Conservation (phyloP, 2,797 vertebrate genomes). For the Discoglossus pictus region DNA sequence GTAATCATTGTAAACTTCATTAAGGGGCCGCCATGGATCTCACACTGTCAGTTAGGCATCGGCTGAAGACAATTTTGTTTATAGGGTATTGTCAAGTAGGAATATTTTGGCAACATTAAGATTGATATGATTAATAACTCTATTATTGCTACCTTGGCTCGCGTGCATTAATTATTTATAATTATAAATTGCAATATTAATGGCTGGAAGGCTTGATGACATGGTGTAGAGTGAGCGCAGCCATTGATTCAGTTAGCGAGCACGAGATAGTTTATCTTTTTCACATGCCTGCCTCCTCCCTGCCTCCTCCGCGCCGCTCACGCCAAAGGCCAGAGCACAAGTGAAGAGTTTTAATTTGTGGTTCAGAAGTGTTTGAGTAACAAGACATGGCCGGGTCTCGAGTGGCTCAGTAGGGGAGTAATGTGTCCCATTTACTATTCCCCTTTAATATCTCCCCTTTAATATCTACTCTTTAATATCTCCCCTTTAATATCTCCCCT, state of each 20-base stretch:
- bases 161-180: constrained; percentile 28
- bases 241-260: constrained; percentile 5
- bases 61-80: not conserved
- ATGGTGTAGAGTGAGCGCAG: constrained; percentile 13
- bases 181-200: constrained; percentile 37
- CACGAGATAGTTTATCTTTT: not conserved
- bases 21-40: not conserved
- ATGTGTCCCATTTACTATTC: too few species aligned
- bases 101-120: constrained; percentile 13
- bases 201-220: constrained; percentile 10
- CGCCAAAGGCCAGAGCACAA: not conserved
- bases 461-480: too few species aligned
- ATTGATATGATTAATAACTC: constrained; percentile 34
- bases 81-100: constrained; percentile 1
- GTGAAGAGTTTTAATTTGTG: too few species aligned
- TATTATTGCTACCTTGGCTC: constrained; percentile 32
- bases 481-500: too few species aligned
- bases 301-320: constrained; percentile 28
- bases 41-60: not conserved
- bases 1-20: not conserved
- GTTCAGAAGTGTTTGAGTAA: too few species aligned
- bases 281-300: not conserved
- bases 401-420: too few species aligned
- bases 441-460: too few species aligned
- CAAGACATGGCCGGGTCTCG: too few species aligned